Conservation (phyloP, 2,113 vertebrate genomes). For the Anarrhichthys ocellatus region DNA sequence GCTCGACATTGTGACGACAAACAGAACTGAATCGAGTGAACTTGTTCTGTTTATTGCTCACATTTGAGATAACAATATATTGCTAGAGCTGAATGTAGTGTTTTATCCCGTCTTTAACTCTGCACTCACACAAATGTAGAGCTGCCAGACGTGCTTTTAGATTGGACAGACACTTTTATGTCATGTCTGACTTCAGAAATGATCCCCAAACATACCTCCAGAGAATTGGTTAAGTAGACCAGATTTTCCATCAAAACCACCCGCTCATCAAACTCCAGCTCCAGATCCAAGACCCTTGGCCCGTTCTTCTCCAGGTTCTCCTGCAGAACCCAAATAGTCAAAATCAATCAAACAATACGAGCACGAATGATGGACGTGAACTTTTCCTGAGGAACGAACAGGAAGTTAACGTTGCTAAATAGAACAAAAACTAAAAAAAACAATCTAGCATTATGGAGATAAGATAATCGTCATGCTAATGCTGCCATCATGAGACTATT, state of each 20-base stretch:
- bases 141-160: not conserved
- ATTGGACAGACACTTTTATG: not conserved
- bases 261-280: constrained; percentile 95
- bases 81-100: not conserved
- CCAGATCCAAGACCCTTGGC: constrained; percentile 90
- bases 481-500: constrained; percentile 18
- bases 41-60: not conserved
- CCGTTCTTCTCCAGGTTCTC: constrained; percentile 96
- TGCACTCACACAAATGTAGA: not conserved
- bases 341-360: not conserved
- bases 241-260: constrained; percentile 94
- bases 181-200: not conserved
- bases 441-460: not conserved
- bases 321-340: constrained; percentile 73
- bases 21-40: not conserved
- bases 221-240: constrained; percentile 94
- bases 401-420: not conserved
- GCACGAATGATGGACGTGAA: not conserved
- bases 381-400: not conserved
- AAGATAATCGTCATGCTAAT: constrained; percentile 19
- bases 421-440: not conserved
- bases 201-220: constrained; percentile 86
- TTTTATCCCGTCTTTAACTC: not conserved
- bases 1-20: constrained; percentile 16
- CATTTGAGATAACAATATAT: not conserved